Evolutionary conservation across 2,888 invertebrate genomes (phyloP), one percentile per base, ranked within the genome.

Genomic region (Ferdinandea cuprea): DNA sequence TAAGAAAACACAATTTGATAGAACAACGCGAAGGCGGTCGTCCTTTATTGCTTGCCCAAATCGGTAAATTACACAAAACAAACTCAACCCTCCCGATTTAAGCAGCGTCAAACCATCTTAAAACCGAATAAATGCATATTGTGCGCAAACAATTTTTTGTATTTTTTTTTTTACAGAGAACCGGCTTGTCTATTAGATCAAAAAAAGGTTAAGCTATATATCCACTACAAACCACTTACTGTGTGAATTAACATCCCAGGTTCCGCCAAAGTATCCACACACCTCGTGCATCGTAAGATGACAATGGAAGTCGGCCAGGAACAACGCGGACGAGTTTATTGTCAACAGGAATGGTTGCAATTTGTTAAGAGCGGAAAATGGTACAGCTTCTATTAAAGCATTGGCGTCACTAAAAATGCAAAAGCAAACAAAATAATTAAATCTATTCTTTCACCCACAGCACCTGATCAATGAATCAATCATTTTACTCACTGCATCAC

Each of bases 251-350:
- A 97, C 94, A 91, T 98, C 98, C 98, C 98, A 99, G 73, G 95
- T 95, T 3, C 99, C 98, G 59, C 96, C 98, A 59, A 99, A 92
- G 90, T 98, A 99, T n/a, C 99, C 99, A 88, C 97, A 96, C 11
- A 98, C 96, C 92, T 98, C 98, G 87, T 96, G 96, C 88, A 95
- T 96, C n/a, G 96, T 97, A 86, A 98, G 92, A 91, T 98, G 98
- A 88, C 97, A 96, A 90, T 98, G 98, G 87, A 98, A 95, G 90
- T 98, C 98, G 88, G 98, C 95, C 78, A 98, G 92, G 17, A 98
- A 92, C 74, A 96, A 94, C 1, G 97, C 95, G 88, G 97, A 97
- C 19, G 97, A 96, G 71, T 96, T 95, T 79, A 98, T 93, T 17
- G 96, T 95, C 5, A 98, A 94, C 66, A 96, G 92, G 90, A 98